Evolutionary conservation across 2,797 vertebrate species (phyloP).

Genomic region (Epinephelus awoara): DNA sequence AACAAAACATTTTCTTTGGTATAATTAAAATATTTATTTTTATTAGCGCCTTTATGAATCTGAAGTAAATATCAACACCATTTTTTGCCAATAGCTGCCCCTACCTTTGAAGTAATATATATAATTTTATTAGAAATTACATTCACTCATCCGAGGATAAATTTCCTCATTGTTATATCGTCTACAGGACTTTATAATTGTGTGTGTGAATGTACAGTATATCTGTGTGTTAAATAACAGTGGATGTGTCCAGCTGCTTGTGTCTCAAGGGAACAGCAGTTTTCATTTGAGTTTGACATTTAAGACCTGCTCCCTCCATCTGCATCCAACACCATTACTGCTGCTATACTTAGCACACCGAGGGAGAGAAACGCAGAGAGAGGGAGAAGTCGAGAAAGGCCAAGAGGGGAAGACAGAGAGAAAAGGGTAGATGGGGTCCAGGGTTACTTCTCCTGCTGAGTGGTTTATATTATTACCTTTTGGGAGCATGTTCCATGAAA

Average conservation of each 20-base stretch:
- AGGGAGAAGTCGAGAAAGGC: conserved; percentile 40
- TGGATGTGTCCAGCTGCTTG: conserved; percentile 64
- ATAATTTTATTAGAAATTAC: too few species aligned
- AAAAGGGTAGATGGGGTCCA: conserved; percentile 31
- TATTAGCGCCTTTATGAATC: too few species aligned
- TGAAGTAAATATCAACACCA: too few species aligned
- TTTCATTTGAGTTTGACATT: conserved; percentile 82
- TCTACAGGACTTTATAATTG: neutral
- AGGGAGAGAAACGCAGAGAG: conserved; percentile 31
- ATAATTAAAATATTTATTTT: too few species aligned
- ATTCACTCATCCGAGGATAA: neutral
- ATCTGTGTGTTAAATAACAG: conserved; percentile 58
- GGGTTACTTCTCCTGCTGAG: conserved; percentile 72
- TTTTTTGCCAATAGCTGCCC: too few species aligned
- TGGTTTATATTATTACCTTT: conserved; percentile 76
- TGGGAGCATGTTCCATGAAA: conserved; percentile 63
- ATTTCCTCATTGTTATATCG: neutral
- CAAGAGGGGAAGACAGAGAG: conserved; percentile 35
- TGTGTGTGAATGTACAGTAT: conserved; percentile 4
- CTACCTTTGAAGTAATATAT: too few species aligned
- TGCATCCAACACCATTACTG: conserved; percentile 79
- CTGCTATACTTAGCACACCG: conserved; percentile 62
- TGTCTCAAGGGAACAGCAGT: conserved; percentile 66
- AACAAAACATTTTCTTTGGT: too few species aligned
- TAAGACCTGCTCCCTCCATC: conserved; percentile 74